Base-by-base conservation (phyloP, 2,888 invertebrate genomes). In the Spilosoma lubricipeda region DNA sequence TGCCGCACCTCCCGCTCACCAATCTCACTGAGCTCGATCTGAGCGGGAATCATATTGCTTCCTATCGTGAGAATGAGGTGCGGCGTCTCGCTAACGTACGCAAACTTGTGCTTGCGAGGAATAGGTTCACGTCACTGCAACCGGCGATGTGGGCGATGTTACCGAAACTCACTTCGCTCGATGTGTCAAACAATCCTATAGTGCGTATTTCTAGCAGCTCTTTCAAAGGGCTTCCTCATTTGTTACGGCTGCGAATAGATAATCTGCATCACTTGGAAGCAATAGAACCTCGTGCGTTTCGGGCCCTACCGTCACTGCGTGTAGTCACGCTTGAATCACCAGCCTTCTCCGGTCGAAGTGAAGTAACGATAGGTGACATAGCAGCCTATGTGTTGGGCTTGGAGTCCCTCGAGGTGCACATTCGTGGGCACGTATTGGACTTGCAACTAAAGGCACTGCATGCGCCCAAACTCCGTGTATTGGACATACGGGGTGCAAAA, bases 131-230 rank as follows among this genome's bases (percentile, higher is more conserved):
- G 0, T 96, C 97, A 59, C 96, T 98, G 82, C 97, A 97, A 36
- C 96, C 97, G 63, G 96, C 97, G 65, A 96, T 97, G 77, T 98
- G 98, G 97, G 93, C 96, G 74, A 91, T 97, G 81, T 93, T 98
- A 71, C 96, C 96, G 9, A 95, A 96, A 9, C 95, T 98, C 71
- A 96, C 97, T 71, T 96, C 96, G 20, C 94, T 98, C 65, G 98
- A 98, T 88, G 91, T 98, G 48, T 98, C 98, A 0, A 96, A 96
- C 84, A 98, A 98, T 93, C 98, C 98, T 0, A 96, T 98, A 71
- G 95, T 97, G 92, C 96, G 97, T 74, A 93, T 98, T 69, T 92
- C 96, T 20, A 93, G 95, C 59, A 97, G 97, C 48, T 96, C 97
- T 75, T 97, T 98, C 86, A 92, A 96, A 70, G 97, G 97, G 0